phyloP scores from a whole-genome alignment of 2,888 invertebrate genomes.

The Helicoverpa assulta region DNA sequence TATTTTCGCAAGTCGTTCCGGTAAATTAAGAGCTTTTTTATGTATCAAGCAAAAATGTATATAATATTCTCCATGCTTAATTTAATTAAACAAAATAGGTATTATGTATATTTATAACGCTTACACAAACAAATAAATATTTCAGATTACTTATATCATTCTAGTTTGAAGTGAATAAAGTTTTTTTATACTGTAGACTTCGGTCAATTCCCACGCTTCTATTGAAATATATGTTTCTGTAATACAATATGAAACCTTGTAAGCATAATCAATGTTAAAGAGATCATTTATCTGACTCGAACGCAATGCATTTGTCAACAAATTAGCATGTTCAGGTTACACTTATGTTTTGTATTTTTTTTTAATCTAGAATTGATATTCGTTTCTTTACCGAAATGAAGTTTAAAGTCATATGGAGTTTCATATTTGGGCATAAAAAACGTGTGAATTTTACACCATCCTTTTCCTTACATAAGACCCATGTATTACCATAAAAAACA shows the following conservation, averaged over 20 bases:
- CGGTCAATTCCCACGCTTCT: constrained; percentile 55
- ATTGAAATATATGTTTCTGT: constrained; percentile 43
- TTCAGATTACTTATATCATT: neutral
- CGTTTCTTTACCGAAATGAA: too few species aligned
- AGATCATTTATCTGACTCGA: constrained; percentile 43
- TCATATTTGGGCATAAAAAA: neutral
- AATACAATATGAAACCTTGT: constrained; percentile 62
- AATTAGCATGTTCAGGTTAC: constrained; percentile 28
- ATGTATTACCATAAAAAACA: constrained; percentile 12
- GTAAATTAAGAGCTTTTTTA: constrained; percentile 14
- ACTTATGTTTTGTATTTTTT: neutral
- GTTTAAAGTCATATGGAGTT: too few species aligned
- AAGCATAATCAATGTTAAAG: constrained; percentile 56
- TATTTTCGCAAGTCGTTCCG: constrained; percentile 7
- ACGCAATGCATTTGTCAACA: constrained; percentile 45
- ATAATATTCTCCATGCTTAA: constrained; percentile 10
- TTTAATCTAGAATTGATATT: constrained; percentile 8
- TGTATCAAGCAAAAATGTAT: neutral
- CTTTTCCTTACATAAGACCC: constrained; percentile 12
- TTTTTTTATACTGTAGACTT: constrained; percentile 21
- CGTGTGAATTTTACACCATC: neutral
- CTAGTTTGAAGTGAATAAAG: constrained; percentile 18
- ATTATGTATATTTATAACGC: constrained; percentile 15
- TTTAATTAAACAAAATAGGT: constrained; percentile 10
- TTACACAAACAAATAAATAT: too few species aligned